These are phyloP conservation scores for Empis stercorea DNA, from an alignment of 2,888 invertebrate genomes.

Conservation along the genomic window DNA sequence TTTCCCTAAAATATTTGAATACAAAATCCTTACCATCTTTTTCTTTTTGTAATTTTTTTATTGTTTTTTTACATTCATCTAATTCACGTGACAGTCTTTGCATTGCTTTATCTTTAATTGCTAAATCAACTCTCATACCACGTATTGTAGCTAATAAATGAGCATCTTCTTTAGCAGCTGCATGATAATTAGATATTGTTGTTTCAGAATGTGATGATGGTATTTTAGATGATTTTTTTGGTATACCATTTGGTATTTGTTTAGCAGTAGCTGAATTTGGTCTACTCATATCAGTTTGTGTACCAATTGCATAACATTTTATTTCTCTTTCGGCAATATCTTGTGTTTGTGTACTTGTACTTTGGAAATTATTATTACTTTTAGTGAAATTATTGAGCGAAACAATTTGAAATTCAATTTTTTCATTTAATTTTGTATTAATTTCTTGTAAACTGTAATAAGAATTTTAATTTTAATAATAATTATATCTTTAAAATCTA, in stretches of 20 bases:
- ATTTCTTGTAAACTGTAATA: conserved; percentile 33
- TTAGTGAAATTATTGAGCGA: conserved; percentile 25
- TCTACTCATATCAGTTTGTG: conserved; percentile 39
- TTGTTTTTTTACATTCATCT: conserved; percentile 63
- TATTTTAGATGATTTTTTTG: conserved; percentile 29
- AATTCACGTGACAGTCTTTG: conserved; percentile 59
- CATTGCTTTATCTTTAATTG: conserved; percentile 59
- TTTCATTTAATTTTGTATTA: conserved; percentile 43
- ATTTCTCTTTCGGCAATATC: conserved; percentile 29
- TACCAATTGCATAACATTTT: conserved; percentile 33
- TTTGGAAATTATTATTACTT: conserved; percentile 4
- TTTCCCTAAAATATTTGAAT: background rate
- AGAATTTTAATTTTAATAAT: no score
- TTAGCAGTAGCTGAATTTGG: conserved; percentile 18
- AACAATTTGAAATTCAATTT: conserved; percentile 37
- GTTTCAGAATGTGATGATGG: conserved; percentile 44
- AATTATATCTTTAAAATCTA: no score
- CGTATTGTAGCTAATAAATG: conserved; percentile 68
- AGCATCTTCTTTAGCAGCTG: conserved; percentile 53
- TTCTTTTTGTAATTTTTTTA: conserved; percentile 61
- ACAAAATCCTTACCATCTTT: conserved; percentile 43
- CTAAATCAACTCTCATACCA: conserved; percentile 60
- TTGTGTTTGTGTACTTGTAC: conserved; percentile 31
- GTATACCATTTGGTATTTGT: background rate
- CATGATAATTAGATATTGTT: conserved; percentile 25